phyloP scores from a whole-genome alignment of 64 coral and sea anemone genomes.

The Trachythela sp. region DNA sequence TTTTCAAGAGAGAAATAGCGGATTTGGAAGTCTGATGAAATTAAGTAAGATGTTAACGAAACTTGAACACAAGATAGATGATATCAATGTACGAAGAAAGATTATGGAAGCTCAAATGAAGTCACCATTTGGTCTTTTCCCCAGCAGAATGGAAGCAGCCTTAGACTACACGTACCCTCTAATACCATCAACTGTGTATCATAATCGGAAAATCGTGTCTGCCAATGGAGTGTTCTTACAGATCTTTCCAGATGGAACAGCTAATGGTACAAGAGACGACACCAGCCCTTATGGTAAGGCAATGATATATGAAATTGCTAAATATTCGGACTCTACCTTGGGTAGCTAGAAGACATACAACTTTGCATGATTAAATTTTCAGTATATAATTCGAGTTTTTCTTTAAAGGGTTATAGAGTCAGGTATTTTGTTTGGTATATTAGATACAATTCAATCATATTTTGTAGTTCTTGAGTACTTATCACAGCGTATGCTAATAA shows the following conservation, averaged over 20 bases:
- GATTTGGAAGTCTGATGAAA: not conserved
- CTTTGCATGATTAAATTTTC: too few species aligned
- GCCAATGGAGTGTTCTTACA: not conserved
- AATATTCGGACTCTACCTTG: too few species aligned
- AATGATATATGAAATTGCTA: not conserved
- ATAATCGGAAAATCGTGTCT: not conserved
- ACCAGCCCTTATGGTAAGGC: not conserved
- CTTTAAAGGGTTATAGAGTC: too few species aligned
- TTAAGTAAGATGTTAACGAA: not conserved
- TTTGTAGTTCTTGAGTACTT: too few species aligned
- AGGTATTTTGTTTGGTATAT: too few species aligned
- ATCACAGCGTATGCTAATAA: too few species aligned
- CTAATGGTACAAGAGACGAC: not conserved
- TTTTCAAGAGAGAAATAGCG: not conserved
- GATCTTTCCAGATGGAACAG: conserved; percentile 1
- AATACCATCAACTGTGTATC: not conserved
- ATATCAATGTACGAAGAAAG: not conserved
- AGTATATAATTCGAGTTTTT: too few species aligned
- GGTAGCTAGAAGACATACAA: too few species aligned
- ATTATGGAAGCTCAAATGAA: conserved; percentile 15
- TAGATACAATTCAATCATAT: too few species aligned
- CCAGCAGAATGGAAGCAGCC: not conserved
- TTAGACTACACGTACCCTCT: not conserved
- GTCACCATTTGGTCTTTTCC: not conserved
- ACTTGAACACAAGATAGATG: not conserved